phyloP scores from a whole-genome alignment of 2,797 vertebrate species.

The Anniella stebbinsi region DNA sequence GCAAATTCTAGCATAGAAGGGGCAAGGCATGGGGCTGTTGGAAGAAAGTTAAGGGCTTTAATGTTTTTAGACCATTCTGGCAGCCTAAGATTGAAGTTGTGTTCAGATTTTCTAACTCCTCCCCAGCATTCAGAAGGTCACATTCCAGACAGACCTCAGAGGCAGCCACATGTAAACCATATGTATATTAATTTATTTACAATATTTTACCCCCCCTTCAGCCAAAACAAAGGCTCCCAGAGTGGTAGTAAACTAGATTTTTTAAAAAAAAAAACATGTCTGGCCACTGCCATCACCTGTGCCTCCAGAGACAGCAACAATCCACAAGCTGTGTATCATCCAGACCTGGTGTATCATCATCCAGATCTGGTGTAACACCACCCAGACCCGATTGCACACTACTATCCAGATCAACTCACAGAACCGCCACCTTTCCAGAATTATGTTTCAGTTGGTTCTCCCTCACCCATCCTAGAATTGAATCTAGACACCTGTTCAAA shows the following conservation, averaged over 20 bases:
- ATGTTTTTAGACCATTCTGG: background rate
- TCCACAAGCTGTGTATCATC: background rate
- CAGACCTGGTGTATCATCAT: background rate
- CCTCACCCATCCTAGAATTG: background rate
- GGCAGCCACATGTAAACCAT: too few species aligned
- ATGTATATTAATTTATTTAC: too few species aligned
- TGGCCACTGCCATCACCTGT: background rate
- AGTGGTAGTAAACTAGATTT: background rate
- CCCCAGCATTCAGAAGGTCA: background rate
- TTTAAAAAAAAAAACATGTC: background rate
- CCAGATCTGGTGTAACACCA: background rate
- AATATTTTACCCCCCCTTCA: too few species aligned
- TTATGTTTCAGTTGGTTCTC: background rate
- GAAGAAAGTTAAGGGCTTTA: too few species aligned
- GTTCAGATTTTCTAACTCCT: background rate
- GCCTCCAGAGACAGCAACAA: background rate
- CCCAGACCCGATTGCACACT: background rate
- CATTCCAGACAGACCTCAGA: background rate
- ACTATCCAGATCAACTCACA: background rate
- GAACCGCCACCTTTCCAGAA: background rate
- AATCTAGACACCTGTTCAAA: background rate
- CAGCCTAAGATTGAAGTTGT: background rate
- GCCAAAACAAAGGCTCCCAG: too few species aligned
- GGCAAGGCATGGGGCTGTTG: too few species aligned
- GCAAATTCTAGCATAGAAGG: too few species aligned